Base-by-base conservation (phyloP, 2,888 invertebrate genomes). In the Cheilosia pagana region DNA sequence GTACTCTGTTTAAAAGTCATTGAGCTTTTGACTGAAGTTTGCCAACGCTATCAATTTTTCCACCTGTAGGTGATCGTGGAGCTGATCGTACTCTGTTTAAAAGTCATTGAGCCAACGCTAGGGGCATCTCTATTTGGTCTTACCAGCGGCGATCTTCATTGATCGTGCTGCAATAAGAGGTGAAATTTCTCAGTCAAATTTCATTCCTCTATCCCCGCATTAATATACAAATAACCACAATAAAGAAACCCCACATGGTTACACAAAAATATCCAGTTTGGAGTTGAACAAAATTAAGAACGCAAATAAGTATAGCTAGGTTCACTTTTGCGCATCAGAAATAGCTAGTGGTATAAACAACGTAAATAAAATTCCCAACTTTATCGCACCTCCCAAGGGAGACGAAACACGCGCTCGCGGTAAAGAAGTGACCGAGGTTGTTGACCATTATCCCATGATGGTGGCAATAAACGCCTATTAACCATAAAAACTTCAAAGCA, bases 381-480 rank as follows among this genome's bases (percentile, higher is more conserved):
- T 14, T 14, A 85, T 85, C 59, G 71, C 75, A 74, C 78, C 74
- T 74, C 55, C 59, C 43, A 70, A 53, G 53, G 57, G 65, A 70
- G 39, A 25, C 52, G 28, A 25, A 57, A 50, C n/a, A 55, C 55
- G 19, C 31, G n/a, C 63, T 28, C 8, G 28, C 8, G 28, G 8
- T 28, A 8, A 8, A 8, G 28, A 8, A 12, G 43, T 57, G 25
- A 57, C 35, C 53, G 71, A 81, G 81, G 79, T 85, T 79, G 43
- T 85, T 81, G 85, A 85, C 81, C 81, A 75, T 21, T 57, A 65
- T 65, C 28, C 68, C 28, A 28, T 8, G 8, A 74, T 71, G 53
- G 23, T 79, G 57, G 55, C 81, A 76, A 75, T 81, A 85, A 76
- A 85, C 59, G 67, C 50, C 65, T 76, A 67, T 85, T 67, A 67